Percentiles rank a stretch among this genome's conserved stretches.
Conservation (phyloP, 2,888 invertebrate genomes). For the Octodonta nipae region DNA sequence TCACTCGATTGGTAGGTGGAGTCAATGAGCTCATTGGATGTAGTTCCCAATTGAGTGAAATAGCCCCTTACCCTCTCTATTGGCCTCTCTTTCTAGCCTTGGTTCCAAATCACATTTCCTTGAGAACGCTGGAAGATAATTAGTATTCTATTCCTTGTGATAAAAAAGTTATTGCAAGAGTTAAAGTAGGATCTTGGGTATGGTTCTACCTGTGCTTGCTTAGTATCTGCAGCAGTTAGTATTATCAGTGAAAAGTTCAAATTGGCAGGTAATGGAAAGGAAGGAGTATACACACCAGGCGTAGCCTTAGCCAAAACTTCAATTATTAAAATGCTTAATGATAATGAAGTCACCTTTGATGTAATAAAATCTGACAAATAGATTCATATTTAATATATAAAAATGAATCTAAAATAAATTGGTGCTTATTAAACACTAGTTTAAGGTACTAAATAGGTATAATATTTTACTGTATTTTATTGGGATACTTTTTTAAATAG, state of each 20-base stretch:
- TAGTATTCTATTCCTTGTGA: constrained; percentile 40
- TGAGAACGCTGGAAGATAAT: constrained; percentile 68
- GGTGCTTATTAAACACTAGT: too few relatives aligned
- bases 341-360: constrained; percentile 61
- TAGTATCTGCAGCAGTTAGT: constrained; percentile 60
- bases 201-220: constrained; percentile 60
- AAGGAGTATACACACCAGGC: constrained; percentile 78
- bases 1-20: too few relatives aligned
- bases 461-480: too few relatives aligned
- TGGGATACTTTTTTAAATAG: too few relatives aligned
- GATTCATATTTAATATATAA: too few relatives aligned
- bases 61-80: too few relatives aligned
- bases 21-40: too few relatives aligned
- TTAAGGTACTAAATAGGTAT: too few relatives aligned
- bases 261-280: constrained; percentile 48
- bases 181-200: constrained; percentile 66
- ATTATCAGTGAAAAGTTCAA: constrained; percentile 61
- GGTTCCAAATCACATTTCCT: constrained; percentile 55
- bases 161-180: constrained; percentile 51
- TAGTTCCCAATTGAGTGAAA: too few relatives aligned
- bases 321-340: constrained; percentile 58
- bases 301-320: constrained; percentile 72
- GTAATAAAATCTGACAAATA: too few relatives aligned
- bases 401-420: too few relatives aligned
- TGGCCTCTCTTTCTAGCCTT: too few relatives aligned